Evolutionary conservation across 2,797 vertebrate species (phyloP).

Genomic region (Pteropus rufus): DNA sequence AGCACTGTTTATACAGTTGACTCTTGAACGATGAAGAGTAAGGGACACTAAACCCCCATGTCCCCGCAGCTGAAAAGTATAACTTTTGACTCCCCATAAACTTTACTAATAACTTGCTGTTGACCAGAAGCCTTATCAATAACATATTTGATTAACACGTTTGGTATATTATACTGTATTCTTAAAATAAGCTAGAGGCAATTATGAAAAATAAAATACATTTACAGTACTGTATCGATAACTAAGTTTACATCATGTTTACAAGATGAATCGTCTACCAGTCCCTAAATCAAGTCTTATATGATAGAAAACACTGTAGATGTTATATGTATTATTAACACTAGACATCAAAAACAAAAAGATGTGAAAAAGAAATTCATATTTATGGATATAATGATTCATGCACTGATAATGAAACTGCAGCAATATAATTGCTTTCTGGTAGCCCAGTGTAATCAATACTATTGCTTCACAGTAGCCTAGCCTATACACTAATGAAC

Average conservation of each 20-base stretch:
- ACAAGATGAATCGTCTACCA: neutral
- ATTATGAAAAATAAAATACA: neutral
- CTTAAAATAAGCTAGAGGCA: neutral
- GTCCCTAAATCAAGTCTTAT: neutral
- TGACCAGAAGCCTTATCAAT: neutral
- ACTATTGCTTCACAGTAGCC: neutral
- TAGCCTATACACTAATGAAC: neutral
- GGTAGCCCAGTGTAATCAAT: neutral
- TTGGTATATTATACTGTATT: neutral
- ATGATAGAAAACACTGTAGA: neutral
- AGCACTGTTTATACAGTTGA: neutral
- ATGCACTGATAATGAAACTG: neutral
- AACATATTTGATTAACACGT: neutral
- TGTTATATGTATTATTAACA: neutral
- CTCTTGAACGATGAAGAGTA: no score
- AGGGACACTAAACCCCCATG: neutral
- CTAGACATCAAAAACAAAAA: neutral
- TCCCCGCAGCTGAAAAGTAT: neutral
- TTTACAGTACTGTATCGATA: neutral
- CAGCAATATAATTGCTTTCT: neutral
- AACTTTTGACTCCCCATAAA: neutral
- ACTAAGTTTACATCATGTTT: neutral
- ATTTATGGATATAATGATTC: neutral
- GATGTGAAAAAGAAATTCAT: neutral
- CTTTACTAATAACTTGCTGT: neutral